Conservation (phyloP, 2,888 invertebrate genomes). For the Coenonympha arcania region DNA sequence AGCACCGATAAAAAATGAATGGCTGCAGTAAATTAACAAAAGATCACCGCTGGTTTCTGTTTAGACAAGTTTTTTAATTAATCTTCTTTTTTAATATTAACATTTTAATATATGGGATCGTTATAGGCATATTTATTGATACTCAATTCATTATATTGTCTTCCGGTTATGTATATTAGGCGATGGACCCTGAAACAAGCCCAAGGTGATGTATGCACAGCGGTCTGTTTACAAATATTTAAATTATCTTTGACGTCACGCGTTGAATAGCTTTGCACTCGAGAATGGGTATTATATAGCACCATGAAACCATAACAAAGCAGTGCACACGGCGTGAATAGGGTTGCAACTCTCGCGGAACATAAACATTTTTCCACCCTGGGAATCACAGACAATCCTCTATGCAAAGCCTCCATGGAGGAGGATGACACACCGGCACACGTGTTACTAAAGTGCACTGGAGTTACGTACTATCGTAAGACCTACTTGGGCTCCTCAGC, state of each 20-base stretch:
- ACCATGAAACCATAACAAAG: constrained; percentile 28
- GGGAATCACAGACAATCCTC: no score
- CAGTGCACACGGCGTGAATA: constrained; percentile 17
- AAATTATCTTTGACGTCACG: constrained; percentile 18
- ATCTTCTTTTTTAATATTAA: background rate
- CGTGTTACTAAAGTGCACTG: no score
- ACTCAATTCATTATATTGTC: constrained; percentile 10
- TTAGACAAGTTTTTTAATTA: constrained; percentile 1
- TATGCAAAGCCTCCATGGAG: no score
- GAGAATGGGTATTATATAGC: constrained; percentile 18
- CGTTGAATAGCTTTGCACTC: constrained; percentile 19
- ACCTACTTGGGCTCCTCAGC: no score
- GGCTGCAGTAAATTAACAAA: background rate
- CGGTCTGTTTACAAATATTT: constrained; percentile 18
- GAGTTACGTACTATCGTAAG: no score
- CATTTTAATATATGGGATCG: background rate
- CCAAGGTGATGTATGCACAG: constrained; percentile 19
- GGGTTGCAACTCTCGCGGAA: background rate
- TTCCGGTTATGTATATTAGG: constrained; percentile 9
- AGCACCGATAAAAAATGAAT: background rate
- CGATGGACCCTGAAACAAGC: constrained; percentile 17
- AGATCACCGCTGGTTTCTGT: background rate
- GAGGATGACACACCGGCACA: no score
- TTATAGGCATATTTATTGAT: constrained; percentile 5
- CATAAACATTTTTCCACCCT: background rate